Base-by-base conservation (phyloP, 2,797 vertebrate genomes). In the Nyctalus aviator region DNA sequence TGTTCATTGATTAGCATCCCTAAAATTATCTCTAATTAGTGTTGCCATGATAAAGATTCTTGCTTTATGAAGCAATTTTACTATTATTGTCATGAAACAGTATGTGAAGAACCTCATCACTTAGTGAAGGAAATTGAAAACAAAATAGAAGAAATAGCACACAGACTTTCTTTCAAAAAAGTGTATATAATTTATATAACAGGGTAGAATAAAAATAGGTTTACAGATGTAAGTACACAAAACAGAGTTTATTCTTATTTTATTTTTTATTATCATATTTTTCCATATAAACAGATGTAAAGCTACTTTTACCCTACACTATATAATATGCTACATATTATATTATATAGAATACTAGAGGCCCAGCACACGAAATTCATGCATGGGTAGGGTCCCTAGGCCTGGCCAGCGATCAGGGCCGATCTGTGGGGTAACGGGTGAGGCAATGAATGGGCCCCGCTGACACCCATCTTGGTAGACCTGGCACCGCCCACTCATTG, bases 21-120 rank as follows among this genome's bases (percentile, higher is more conserved):
- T 77, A 62, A 90, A 84, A 86, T 32, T 64, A 91, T 53, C 21
- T 37, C 30, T 68, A 82, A 76, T 83, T 48, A 69, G 2, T 30
- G 64, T 82, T 62, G 9, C 30, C 79, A 27, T 86, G 62, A 77
- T 76, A 59, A 85, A 53, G 4, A 9, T 64, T 6, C 1, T 88
- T 35, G 32, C 44, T 79, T 79, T 73, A 4, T 86, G 9, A 87
- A 89, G 6, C 2, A 88, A 35, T 88, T 84, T 91, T 11, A 44
- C 5, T 71, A 75, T 88, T 62, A 85, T 64, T 64, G 71, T 23
- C 55, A 83, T 50, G 48, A 75, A 92, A 81, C 3, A 35, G 2
- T 2, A 57, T 32, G 8, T 59, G 2, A 0, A 11, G n/a, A 37
- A n/a, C 2, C 1, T 84, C 3, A 30, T 27, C 11, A 66, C 5